These are phyloP conservation scores for Momotus momota DNA, from an alignment of 2,797 vertebrate species.

Conservation along the genomic window DNA sequence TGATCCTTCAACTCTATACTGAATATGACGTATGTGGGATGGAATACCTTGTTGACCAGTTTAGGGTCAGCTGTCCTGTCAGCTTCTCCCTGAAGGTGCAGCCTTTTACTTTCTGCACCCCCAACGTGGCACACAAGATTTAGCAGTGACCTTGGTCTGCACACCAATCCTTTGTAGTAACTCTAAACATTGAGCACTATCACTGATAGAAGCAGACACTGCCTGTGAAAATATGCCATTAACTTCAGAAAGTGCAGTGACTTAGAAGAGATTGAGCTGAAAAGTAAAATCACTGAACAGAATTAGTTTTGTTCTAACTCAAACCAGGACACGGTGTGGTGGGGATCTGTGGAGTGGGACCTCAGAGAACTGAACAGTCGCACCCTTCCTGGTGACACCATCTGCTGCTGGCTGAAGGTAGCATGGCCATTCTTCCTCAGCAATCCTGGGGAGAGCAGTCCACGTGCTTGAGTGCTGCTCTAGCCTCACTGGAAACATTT, in stretches of 20 bases:
- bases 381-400: rapidly evolving
- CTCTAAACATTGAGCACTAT: background rate
- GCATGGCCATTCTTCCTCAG: background rate
- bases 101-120: background rate
- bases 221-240: background rate
- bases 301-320: background rate
- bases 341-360: background rate
- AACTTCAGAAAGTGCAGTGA: background rate
- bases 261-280: background rate
- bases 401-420: background rate
- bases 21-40: background rate
- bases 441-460: background rate
- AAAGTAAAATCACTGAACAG: background rate
- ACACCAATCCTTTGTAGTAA: background rate
- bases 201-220: background rate
- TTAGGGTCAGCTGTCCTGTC: background rate
- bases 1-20: background rate
- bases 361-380: rapidly evolving
- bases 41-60: background rate
- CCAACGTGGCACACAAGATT: background rate
- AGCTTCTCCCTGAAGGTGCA: background rate
- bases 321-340: background rate
- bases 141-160: background rate
- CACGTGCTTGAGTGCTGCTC: rapidly evolving
- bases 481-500: background rate